These are phyloP conservation scores for Cantharis lateralis DNA, from an alignment of 2,888 invertebrate genomes.

Conservation along the genomic window DNA sequence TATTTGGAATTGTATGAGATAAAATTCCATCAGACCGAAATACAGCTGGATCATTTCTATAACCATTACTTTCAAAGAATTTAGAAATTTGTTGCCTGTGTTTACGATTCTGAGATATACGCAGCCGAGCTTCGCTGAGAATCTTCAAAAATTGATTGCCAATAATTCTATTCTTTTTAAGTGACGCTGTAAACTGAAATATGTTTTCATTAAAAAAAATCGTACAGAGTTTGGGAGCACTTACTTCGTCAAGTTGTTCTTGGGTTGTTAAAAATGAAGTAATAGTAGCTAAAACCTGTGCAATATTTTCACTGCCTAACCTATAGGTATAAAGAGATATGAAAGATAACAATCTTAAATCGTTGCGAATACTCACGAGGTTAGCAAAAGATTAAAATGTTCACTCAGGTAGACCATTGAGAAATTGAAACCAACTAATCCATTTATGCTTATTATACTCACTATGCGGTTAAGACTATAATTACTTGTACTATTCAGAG, in stretches of 20 bases:
- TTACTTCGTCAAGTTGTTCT: neutral
- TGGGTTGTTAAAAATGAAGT: neutral
- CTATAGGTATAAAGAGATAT: neutral
- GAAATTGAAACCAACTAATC: neutral
- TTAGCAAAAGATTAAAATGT: neutral
- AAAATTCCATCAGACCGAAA: too few relatives aligned
- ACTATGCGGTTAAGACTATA: neutral
- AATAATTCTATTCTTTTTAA: too few relatives aligned
- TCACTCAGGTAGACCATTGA: neutral
- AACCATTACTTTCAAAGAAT: too few relatives aligned
- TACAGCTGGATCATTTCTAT: too few relatives aligned
- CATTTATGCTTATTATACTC: neutral
- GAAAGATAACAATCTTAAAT: neutral
- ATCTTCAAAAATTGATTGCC: too few relatives aligned
- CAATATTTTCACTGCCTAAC: neutral
- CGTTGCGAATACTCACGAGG: neutral
- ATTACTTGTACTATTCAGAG: too few relatives aligned
- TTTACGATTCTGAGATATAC: too few relatives aligned
- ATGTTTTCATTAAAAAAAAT: neutral
- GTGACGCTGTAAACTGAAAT: neutral
- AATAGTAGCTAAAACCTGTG: neutral
- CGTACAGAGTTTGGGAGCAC: neutral
- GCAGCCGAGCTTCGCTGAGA: too few relatives aligned
- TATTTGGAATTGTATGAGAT: too few relatives aligned
- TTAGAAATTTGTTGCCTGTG: too few relatives aligned